Conservation (phyloP, 2,113 vertebrate species). For the Ia io region DNA sequence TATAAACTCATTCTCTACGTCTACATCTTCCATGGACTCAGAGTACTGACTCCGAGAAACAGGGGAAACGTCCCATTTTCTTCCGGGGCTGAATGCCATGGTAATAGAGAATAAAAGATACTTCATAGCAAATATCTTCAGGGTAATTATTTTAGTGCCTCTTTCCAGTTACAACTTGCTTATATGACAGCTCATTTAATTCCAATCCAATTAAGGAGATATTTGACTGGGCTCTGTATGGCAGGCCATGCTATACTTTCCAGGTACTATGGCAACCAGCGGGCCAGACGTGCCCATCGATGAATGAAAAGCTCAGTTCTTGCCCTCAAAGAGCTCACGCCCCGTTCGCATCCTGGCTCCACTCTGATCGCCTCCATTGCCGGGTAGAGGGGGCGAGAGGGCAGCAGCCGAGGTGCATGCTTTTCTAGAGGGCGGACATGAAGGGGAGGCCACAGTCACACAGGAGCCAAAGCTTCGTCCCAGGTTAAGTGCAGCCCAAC, state of each 20-base stretch:
- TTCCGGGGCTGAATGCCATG: background rate
- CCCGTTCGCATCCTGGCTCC: slow-evolving; percentile 85
- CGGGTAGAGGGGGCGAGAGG: slow-evolving; percentile 88
- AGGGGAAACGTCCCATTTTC: too few species aligned
- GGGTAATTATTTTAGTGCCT: background rate
- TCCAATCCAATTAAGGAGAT: slow-evolving; percentile 3
- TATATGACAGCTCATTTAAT: slow-evolving; percentile 48
- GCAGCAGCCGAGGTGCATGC: slow-evolving; percentile 91
- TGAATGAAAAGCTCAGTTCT: background rate
- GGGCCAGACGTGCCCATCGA: background rate
- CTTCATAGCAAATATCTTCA: background rate
- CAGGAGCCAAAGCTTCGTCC: background rate
- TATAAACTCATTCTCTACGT: too few species aligned
- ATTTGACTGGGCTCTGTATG: background rate
- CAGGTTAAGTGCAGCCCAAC: slow-evolving; percentile 13
- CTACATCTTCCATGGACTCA: too few species aligned
- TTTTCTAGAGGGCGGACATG: slow-evolving; percentile 91
- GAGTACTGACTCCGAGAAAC: too few species aligned
- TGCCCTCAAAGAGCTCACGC: background rate
- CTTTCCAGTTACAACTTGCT: background rate
- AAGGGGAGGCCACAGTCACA: slow-evolving; percentile 5
- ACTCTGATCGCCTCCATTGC: slow-evolving; percentile 84
- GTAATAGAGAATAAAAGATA: background rate
- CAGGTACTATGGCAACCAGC: background rate
- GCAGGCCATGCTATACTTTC: background rate